These are phyloP conservation scores for Brachyalestes nurse DNA, from an alignment of 2,797 vertebrate genomes.

Conservation along the genomic window DNA sequence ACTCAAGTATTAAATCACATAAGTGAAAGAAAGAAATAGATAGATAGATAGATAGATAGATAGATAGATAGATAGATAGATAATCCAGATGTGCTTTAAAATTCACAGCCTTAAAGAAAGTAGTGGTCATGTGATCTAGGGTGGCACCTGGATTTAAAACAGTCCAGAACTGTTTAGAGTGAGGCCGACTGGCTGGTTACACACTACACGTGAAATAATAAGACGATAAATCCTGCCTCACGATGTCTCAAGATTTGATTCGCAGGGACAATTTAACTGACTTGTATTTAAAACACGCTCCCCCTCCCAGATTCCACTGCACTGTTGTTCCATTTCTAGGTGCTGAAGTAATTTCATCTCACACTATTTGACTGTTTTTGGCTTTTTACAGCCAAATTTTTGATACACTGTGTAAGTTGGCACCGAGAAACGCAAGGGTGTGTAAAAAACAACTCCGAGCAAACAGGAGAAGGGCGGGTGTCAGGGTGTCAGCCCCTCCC, in stretches of 20 bases:
- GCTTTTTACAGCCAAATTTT: background rate
- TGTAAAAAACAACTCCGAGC: slow-evolving; percentile 62
- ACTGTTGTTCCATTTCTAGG: background rate
- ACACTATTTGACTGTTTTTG: background rate
- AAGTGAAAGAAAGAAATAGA: no score
- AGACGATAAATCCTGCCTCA: background rate
- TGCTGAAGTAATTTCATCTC: background rate
- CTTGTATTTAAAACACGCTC: background rate
- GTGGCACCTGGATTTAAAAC: background rate
- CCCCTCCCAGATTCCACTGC: background rate
- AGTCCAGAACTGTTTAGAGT: no score
- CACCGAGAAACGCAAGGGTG: slow-evolving; percentile 42
- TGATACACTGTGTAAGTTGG: background rate
- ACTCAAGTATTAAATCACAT: no score
- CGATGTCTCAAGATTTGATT: background rate
- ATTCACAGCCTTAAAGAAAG: background rate
- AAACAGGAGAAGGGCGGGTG: slow-evolving; percentile 59
- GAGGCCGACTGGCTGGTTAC: background rate
- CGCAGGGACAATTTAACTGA: background rate
- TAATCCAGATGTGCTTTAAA: background rate
- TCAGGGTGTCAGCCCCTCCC: slow-evolving; percentile 69
- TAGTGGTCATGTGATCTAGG: background rate
- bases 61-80: no score
- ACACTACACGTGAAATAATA: background rate
- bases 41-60: no score